Evolutionary conservation across 2,888 invertebrate species (phyloP).

Genomic region (Nysson spinosus): DNA sequence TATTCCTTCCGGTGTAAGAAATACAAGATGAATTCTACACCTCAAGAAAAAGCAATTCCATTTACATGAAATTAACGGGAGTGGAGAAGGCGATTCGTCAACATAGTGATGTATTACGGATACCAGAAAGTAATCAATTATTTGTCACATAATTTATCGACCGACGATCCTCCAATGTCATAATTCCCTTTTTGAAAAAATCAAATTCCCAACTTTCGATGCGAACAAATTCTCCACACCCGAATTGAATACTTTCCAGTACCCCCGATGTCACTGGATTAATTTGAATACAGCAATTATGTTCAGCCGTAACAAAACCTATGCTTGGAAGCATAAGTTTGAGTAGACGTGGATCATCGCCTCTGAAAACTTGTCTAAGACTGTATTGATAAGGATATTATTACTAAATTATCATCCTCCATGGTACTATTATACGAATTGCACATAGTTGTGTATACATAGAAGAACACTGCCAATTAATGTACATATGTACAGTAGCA

Average conservation of each 20-base stretch:
- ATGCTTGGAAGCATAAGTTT: slow-evolving; percentile 3
- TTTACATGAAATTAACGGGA: no score
- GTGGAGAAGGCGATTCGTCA: no score
- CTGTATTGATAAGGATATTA: slow-evolving; percentile 4
- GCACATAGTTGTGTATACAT: slow-evolving; percentile 36
- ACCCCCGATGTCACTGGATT: background rate
- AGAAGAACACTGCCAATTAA: slow-evolving; percentile 41
- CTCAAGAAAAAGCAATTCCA: background rate
- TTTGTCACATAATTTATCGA: no score
- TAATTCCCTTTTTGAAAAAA: no score
- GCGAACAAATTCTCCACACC: no score
- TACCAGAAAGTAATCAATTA: no score
- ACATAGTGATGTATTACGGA: no score
- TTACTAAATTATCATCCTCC: slow-evolving; percentile 6
- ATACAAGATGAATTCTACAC: background rate
- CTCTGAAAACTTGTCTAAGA: slow-evolving; percentile 11
- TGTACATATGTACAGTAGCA: slow-evolving; percentile 53
- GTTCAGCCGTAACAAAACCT: background rate
- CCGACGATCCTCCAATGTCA: no score
- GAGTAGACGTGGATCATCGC: slow-evolving; percentile 32
- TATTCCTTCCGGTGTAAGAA: background rate
- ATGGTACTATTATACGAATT: slow-evolving; percentile 23
- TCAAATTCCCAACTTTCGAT: no score
- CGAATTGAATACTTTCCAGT: no score
- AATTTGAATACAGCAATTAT: background rate